Evolutionary conservation across 2,888 invertebrate genomes (phyloP).

Genomic region (Phrixothrix hirtus): DNA sequence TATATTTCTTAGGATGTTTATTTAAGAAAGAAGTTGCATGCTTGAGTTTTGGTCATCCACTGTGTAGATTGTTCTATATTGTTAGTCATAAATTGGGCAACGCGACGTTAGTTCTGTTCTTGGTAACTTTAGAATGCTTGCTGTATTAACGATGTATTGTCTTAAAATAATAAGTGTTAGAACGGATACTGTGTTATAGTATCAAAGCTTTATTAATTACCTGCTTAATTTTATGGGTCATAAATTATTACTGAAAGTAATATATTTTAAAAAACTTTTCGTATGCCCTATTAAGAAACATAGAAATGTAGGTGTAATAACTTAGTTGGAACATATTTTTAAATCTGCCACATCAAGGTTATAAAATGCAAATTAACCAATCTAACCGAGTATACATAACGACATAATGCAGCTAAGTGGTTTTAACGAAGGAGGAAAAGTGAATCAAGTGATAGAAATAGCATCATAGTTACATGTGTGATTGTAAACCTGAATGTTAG

Average conservation of each 20-base stretch:
- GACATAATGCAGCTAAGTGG: conserved; percentile 26
- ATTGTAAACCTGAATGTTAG: neutral
- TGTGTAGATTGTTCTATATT: too few species aligned
- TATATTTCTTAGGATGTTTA: too few species aligned
- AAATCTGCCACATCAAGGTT: conserved; percentile 13
- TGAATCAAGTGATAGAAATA: conserved; percentile 16
- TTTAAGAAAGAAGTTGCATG: too few species aligned
- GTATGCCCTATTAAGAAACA: neutral
- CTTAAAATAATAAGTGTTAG: too few species aligned
- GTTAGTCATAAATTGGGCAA: too few species aligned
- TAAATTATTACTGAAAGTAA: neutral
- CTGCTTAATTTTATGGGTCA: too few species aligned
- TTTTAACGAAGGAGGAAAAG: conserved; percentile 14
- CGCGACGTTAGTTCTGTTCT: too few species aligned
- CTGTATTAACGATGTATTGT: too few species aligned
- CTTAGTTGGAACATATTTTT: conserved; percentile 2
- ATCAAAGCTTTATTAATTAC: too few species aligned
- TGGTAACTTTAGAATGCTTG: too few species aligned
- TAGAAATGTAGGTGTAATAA: neutral
- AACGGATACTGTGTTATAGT: too few species aligned
- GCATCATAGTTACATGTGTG: neutral
- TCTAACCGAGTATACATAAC: conserved; percentile 17
- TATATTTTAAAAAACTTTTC: neutral
- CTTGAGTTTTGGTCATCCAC: too few species aligned
- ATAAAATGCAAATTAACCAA: conserved; percentile 29